These are phyloP conservation scores for Listronotus oregonensis DNA, from an alignment of 1,140 invertebrate species.

Conservation along the genomic window DNA sequence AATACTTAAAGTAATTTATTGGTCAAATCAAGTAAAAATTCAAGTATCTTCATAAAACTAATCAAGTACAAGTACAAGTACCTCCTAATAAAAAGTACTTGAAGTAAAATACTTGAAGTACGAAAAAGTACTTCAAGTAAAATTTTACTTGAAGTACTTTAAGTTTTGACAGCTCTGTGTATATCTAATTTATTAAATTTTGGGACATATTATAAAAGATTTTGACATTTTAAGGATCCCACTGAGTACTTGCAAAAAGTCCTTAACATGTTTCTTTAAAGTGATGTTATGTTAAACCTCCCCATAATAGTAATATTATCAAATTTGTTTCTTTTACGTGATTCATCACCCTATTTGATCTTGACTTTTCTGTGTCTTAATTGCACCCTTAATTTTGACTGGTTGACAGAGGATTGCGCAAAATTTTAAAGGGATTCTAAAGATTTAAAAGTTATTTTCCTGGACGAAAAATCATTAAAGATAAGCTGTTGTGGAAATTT, in stretches of 20 bases:
- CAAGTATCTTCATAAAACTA: too few relatives aligned
- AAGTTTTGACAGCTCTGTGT: too few relatives aligned
- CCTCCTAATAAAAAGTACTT: too few relatives aligned
- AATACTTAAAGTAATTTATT: too few relatives aligned
- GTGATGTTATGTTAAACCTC: slow-evolving; percentile 1
- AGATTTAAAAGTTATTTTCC: background rate
- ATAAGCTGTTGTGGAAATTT: slow-evolving; percentile 6
- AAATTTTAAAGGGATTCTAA: background rate
- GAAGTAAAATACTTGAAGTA: too few relatives aligned
- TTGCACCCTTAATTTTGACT: slow-evolving; percentile 29
- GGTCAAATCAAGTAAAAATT: too few relatives aligned
- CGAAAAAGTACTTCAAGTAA: too few relatives aligned
- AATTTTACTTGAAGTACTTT: too few relatives aligned
- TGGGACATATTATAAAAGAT: background rate
- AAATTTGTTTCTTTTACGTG: slow-evolving; percentile 21
- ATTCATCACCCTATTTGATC: slow-evolving; percentile 10
- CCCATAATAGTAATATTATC: slow-evolving; percentile 13
- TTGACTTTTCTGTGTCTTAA: slow-evolving; percentile 26
- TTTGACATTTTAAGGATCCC: too few relatives aligned
- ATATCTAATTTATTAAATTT: background rate
- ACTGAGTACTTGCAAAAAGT: background rate
- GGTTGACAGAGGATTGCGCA: slow-evolving; percentile 22
- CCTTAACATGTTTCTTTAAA: background rate
- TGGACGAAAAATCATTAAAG: slow-evolving; percentile 1
- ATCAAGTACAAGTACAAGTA: too few relatives aligned